Evolutionary conservation across 1,140 invertebrate species (phyloP).

Genomic region (Heterodera carotae): DNA sequence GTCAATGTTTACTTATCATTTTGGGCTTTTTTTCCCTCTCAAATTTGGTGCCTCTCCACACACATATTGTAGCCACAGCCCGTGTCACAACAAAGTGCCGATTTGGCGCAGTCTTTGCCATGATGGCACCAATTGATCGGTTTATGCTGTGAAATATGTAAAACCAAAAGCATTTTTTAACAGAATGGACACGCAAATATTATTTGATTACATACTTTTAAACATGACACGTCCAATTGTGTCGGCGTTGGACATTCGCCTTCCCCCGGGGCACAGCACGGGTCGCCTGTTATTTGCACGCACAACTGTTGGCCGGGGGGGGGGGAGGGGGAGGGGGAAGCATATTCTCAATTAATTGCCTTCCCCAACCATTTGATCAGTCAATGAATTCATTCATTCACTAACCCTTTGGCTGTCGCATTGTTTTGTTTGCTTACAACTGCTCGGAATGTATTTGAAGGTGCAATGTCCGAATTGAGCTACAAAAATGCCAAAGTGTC

Average conservation of each 20-base stretch:
- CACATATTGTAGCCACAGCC: conserved; percentile 32
- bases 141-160: not conserved
- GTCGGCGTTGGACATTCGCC: conserved; percentile 26
- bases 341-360: too few species aligned
- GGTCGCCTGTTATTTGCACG: conserved; percentile 24
- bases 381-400: not conserved
- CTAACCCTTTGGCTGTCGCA: conserved; percentile 23
- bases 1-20: too few species aligned
- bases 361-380: too few species aligned
- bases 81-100: conserved; percentile 30
- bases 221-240: conserved; percentile 20
- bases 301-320: conserved; percentile 11
- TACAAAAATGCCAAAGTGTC: not conserved
- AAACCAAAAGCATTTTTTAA: too few species aligned
- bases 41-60: conserved; percentile 28
- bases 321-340: too few species aligned
- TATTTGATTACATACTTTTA: too few species aligned
- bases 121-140: conserved; percentile 36
- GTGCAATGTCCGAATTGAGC: not conserved
- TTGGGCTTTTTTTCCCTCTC: not conserved
- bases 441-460: conserved; percentile 32
- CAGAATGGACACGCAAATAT: too few species aligned
- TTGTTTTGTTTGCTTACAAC: conserved; percentile 18
- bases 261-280: conserved; percentile 19
- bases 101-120: conserved; percentile 12